phyloP scores from a whole-genome alignment of 2,797 vertebrate genomes.

The Rhinatrema bivittatum region DNA sequence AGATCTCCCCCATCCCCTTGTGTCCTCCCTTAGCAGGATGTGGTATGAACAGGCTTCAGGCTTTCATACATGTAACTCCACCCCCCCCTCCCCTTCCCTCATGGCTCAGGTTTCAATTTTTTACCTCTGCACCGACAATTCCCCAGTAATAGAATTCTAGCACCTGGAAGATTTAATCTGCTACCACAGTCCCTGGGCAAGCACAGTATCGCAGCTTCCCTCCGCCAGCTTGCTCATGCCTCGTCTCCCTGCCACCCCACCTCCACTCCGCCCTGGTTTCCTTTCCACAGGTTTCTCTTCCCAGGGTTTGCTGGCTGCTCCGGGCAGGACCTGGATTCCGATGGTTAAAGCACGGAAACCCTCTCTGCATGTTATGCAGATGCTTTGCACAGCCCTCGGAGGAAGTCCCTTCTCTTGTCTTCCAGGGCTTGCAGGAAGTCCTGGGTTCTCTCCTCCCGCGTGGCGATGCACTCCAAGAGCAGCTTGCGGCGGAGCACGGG shows the following conservation, averaged over 20 bases:
- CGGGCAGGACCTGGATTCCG: too few species aligned
- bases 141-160: constrained; percentile 2
- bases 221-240: too few species aligned
- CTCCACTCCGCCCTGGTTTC: too few species aligned
- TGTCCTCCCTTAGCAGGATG: not conserved
- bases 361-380: constrained; percentile 41
- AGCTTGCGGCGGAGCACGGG: constrained; percentile 57
- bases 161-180: too few species aligned
- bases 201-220: too few species aligned
- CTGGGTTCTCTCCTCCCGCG: constrained; percentile 76
- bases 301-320: too few species aligned
- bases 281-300: too few species aligned
- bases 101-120: constrained; percentile 9
- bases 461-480: constrained; percentile 61
- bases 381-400: constrained; percentile 44
- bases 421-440: constrained; percentile 78
- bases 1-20: not conserved
- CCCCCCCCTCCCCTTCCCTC: constrained; percentile 14
- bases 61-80: constrained; percentile 19
- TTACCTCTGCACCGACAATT: constrained; percentile 22
- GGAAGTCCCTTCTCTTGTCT: constrained; percentile 73
- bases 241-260: too few species aligned
- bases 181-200: too few species aligned
- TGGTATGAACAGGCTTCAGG: constrained; percentile 32
- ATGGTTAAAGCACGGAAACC: too few species aligned